Evolutionary conservation across 2,888 invertebrate species (phyloP), one percentile per base, ranked within the genome.

Genomic region (Thymelicus acteon): DNA sequence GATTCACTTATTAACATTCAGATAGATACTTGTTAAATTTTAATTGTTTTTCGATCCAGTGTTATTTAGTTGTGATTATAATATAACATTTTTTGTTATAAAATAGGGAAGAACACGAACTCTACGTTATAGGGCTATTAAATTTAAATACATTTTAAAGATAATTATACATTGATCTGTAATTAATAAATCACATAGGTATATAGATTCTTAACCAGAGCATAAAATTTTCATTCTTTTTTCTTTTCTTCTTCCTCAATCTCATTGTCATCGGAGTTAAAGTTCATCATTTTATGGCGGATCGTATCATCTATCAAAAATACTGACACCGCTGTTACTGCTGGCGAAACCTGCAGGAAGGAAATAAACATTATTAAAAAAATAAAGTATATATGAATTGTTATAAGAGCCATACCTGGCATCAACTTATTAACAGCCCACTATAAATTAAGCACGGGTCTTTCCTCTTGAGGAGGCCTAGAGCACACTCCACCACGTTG

Each of bases 311-410:
- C 88, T 47, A 78, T 73, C 15, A 82, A 48, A 64, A 86, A 80
- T 49, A 88, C 70, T 69, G 82, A 77, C 68, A 83, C 49, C 2
- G 80, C 78, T 3, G 84, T 82, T 0, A 81, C 44, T 3, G 82
- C 82, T 72, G 89, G 85, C 68, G 88, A 80, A 40, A 79, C 72
- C 89, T 89, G 75, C 10, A 60, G 15, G 15, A 84, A 86, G 48
- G 44, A 70, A 72, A 70, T 19, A 60, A 40, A 10, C 40, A 40
- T 19, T 10, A 40, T 15, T 8, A 40, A 52, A 60, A 54, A 60
- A 72, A 70, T 60, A 65, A 48, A 48, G 44, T 58, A 48, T 44
- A 44, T 12, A 12, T 44, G 12, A 44, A 44, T 44, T 44, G 44
- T 10, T 44, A 10, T 44, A 8, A 44, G 12, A 10, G 10, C 1